Conservation (phyloP, 2,797 vertebrate species). For the Hoplostethus atlanticus region DNA sequence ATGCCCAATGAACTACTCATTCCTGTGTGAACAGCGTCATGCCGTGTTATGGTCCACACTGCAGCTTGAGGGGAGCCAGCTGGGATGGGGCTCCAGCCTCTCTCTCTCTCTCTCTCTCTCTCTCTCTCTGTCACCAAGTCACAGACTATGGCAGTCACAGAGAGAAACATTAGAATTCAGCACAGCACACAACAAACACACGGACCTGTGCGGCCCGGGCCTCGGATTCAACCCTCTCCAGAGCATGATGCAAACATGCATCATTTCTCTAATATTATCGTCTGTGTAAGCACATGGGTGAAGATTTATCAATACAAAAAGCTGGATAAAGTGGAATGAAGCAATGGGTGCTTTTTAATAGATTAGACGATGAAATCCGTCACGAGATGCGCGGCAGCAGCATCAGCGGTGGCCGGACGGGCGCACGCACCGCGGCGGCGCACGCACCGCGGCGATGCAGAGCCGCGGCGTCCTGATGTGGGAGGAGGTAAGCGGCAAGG, state of each 20-base stretch:
- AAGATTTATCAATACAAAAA: constrained; percentile 20
- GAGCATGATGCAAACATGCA: constrained; percentile 21
- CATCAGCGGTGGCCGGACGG: not conserved
- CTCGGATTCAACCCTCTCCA: constrained; percentile 32
- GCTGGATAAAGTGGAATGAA: not conserved
- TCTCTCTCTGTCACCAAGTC: constrained; percentile 25
- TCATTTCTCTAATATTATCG: constrained; percentile 3
- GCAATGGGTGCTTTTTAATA: constrained; percentile 4
- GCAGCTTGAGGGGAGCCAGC: constrained; percentile 59
- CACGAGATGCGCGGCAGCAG: not conserved
- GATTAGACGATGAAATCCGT: constrained; percentile 9
- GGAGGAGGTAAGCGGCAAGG: constrained; percentile 28
- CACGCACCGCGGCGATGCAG: constrained; percentile 32
- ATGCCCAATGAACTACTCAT: constrained; percentile 43
- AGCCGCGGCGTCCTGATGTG: constrained; percentile 25
- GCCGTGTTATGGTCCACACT: constrained; percentile 45
- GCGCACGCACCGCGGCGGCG: constrained; percentile 8
- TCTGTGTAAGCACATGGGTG: constrained; percentile 18
- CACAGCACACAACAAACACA: constrained; percentile 33
- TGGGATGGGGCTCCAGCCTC: constrained; percentile 56
- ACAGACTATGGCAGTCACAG: constrained; percentile 40
- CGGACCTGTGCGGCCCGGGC: constrained; percentile 14
- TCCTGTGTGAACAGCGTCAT: constrained; percentile 40
- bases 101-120: constrained; percentile 2
- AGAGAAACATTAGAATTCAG: constrained; percentile 49